Base-by-base conservation (phyloP, 2,113 vertebrate species). In the Nerophis ophidion region DNA sequence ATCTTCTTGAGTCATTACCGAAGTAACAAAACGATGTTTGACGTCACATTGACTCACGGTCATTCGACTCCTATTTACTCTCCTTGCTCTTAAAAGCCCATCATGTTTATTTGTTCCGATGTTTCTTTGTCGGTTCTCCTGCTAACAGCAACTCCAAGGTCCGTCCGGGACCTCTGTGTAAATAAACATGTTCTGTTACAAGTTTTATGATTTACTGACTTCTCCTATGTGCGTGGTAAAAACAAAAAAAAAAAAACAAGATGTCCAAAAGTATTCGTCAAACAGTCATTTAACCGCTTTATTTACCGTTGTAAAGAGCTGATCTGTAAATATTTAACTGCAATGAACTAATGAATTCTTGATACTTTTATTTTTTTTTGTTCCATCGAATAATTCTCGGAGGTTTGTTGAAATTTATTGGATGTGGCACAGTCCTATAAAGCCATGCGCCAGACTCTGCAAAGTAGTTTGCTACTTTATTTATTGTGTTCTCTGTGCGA, bases 351-450 rank as follows among this genome's bases (percentile, higher is more conserved):
- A 56, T 56, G 54, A 36, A 56, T 56, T 56, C 54, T 56, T 56
- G 54, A 56, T 56, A 42, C 54, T 17, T 17, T 56, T 56, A 13
- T 56, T 16, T 36, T 36, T 36, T 54, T 17, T 19, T 42, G 9
- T 42, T 56, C 16, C 54, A 56, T 56, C 44, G 38, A 55, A 55
- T 55, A 55, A 55, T 55, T 42, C 54, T 12, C n/a, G 42, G 54
- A 42, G 54, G 54, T 56, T 56, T 56, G 54, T 56, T 56, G 54
- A 56, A 56, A 56, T 56, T 42, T 56, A 56, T 56, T 56, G 11
- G 54, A 56, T 56, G 54, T 42, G 54, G 54, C 54, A 40, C 38
- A 56, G n/a, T 56, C 38, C 54, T 56, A 44, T 56, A 56, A 56
- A 56, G 42, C 38, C 19, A 56, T 44, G 36, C 54, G 11, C 38